phyloP scores from a whole-genome alignment of 2,888 invertebrate species.

The Bruchidius siliquastri region DNA sequence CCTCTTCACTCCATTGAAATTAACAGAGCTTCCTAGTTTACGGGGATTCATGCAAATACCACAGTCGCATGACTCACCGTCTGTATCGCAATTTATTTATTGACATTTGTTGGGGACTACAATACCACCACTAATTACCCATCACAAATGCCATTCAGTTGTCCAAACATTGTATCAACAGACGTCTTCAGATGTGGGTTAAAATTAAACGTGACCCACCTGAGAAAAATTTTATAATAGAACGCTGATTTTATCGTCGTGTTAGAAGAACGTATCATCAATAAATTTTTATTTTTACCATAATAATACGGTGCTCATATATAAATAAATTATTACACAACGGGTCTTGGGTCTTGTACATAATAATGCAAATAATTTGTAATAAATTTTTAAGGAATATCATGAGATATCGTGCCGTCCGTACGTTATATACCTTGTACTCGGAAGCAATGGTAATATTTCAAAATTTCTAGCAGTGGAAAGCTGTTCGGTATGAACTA shows the following conservation, averaged over 20 bases:
- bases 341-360: background rate
- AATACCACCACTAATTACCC: background rate
- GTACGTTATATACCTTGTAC: background rate
- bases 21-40: background rate
- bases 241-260: background rate
- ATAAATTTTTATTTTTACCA: background rate
- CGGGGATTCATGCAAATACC: background rate
- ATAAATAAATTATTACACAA: background rate
- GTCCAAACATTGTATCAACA: background rate
- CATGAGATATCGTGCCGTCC: background rate
- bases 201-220: background rate
- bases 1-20: background rate
- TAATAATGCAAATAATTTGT: background rate
- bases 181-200: background rate
- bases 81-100: background rate
- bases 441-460: background rate
- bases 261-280: background rate
- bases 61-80: background rate
- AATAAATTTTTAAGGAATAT: background rate
- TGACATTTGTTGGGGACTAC: background rate
- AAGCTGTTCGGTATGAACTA: too few relatives aligned
- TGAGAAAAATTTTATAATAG: background rate
- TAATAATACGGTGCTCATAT: background rate
- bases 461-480: background rate
- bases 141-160: background rate